phyloP scores from a whole-genome alignment of 2,113 vertebrate species.

The Dicrurus megarhynchus region DNA sequence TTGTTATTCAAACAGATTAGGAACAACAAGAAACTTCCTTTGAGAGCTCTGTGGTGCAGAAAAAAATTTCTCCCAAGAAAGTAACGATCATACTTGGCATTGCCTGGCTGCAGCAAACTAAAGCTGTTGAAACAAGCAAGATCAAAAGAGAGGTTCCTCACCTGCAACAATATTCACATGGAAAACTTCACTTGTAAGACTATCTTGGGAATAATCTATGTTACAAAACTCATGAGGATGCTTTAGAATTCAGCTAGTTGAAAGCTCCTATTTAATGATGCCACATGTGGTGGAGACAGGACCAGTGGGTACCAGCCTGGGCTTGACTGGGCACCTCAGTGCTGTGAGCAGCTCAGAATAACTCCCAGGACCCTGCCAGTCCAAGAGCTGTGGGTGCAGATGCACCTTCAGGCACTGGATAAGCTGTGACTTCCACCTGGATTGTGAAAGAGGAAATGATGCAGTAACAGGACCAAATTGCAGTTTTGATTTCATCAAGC shows the following conservation, averaged over 20 bases:
- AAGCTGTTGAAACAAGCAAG: neutral
- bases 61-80: neutral
- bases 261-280: neutral
- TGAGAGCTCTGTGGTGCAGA: neutral
- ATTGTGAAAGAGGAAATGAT: neutral
- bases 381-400: neutral
- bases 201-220: neutral
- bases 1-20: neutral
- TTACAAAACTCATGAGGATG: neutral
- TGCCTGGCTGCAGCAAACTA: neutral
- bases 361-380: accelerated
- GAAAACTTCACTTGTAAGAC: neutral
- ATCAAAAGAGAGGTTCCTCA: neutral
- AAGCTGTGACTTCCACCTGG: neutral
- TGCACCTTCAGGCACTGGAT: accelerated
- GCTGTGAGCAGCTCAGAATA: neutral
- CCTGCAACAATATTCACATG: neutral
- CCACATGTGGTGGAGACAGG: neutral
- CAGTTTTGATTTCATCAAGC: neutral
- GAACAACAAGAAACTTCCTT: neutral
- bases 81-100: neutral
- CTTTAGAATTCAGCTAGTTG: neutral
- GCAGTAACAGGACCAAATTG: neutral
- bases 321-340: neutral
- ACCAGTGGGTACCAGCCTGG: neutral